Evolutionary conservation across 2,113 vertebrate genomes (phyloP), one percentile per base, ranked within the genome.

Genomic region (Gasterosteus aculeatus): DNA sequence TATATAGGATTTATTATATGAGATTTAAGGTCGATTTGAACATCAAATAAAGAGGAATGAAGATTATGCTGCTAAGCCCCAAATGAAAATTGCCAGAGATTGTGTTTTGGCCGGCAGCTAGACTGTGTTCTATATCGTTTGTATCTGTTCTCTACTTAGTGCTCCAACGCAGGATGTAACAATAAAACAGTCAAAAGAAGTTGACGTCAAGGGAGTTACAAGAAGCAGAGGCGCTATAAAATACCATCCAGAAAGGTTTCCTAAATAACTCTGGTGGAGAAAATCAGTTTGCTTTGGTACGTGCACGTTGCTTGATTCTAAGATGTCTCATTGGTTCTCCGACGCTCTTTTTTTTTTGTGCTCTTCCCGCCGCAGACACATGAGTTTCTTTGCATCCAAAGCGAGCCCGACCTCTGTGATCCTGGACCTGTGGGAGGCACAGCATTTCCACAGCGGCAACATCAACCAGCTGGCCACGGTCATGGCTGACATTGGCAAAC

Each of bases 341-440:
- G 18, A 70, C 64, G 61, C 80, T 59, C 4, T 64, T 62, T 67
- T 2, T 84, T 64, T 62, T 67, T 2, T 84, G 31, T 59, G 7
- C 44, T 73, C 35, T 65, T 19, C 35, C 26, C 70, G 64, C 77
- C 31, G 33, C 85, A 99, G 98, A 95, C 97, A 99, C 95, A 95
- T 98, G 93, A 96, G 95, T 94, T 99, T 97, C 94, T 98, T 99
- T 53, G 97, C 97, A 84, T 98, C 97, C 54, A 99, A 98, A 94
- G 90, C 95, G 78, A 99, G 98, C 90, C 98, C 98, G 39, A 99
- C 98, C 29, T 97, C 97, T 89, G 93, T 97, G 94, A 98, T 99
- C 92, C 95, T 99, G 93, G 98, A 99, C 95, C 93, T 99, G 82
- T 99, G 98, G 98, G 98, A 99, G 93, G 95, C 97, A 0, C 95